These are phyloP conservation scores for Nasonia giraulti DNA, from an alignment of 1,140 invertebrate species.

Conservation along the genomic window DNA sequence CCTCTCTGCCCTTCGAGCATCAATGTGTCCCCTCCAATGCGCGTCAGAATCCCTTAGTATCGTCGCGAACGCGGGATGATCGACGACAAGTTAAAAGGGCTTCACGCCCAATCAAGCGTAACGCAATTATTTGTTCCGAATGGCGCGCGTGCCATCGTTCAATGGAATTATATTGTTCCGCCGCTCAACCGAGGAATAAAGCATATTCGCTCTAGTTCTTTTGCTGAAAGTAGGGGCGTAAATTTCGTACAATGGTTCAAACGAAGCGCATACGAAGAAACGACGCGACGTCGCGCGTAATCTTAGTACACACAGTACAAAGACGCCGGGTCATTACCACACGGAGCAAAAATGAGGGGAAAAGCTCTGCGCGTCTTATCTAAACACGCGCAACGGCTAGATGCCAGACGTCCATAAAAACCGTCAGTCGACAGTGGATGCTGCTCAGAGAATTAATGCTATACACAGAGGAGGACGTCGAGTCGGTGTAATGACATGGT, in stretches of 20 bases:
- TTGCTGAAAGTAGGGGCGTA: not conserved
- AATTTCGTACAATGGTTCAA: no score
- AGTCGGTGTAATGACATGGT: slow-evolving; percentile 60
- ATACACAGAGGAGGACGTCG: slow-evolving; percentile 2
- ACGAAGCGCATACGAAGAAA: no score
- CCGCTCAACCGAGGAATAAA: not conserved
- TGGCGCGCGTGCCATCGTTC: not conserved
- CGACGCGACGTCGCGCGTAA: no score
- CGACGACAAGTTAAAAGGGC: slow-evolving; percentile 65
- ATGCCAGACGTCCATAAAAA: not conserved
- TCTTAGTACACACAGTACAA: no score
- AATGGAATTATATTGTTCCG: slow-evolving; percentile 21
- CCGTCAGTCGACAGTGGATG: not conserved
- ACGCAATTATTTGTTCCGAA: slow-evolving; percentile 63
- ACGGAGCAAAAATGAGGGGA: not conserved
- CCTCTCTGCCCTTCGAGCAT: not conserved
- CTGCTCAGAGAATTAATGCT: slow-evolving; percentile 39
- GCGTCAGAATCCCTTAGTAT: slow-evolving; percentile 62
- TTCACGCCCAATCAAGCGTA: slow-evolving; percentile 57
- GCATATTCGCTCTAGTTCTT: not conserved
- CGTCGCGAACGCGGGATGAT: slow-evolving; percentile 53
- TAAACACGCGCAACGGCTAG: slow-evolving; percentile 5
- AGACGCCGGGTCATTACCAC: no score
- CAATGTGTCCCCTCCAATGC: slow-evolving; percentile 16
- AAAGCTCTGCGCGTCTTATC: not conserved